Percentiles rank a stretch among this genome's conserved stretches.
These are phyloP conservation scores for Stegastes partitus DNA, from an alignment of 2,113 vertebrate genomes.

Conservation along the genomic window DNA sequence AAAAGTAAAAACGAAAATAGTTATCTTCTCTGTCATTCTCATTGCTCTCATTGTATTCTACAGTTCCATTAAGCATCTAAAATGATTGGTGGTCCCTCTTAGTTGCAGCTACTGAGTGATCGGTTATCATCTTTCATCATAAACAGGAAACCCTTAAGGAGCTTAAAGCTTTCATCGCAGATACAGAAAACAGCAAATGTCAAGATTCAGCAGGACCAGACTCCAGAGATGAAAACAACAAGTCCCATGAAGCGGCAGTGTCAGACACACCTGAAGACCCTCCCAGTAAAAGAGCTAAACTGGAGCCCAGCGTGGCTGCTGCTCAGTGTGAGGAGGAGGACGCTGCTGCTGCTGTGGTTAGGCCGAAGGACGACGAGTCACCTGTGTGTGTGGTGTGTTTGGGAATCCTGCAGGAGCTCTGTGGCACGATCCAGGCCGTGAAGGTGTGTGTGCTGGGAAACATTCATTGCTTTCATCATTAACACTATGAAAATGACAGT, in stretches of 20 bases:
- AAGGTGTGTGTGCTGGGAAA: slow-evolving; percentile 83
- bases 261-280: slow-evolving; percentile 75
- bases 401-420: slow-evolving; percentile 92
- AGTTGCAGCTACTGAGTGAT: neutral
- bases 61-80: too few relatives aligned
- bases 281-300: slow-evolving; percentile 87
- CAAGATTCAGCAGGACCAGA: slow-evolving; percentile 36
- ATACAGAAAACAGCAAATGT: slow-evolving; percentile 35
- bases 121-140: slow-evolving; percentile 15
- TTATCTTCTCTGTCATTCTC: too few relatives aligned
- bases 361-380: neutral
- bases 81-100: too few relatives aligned
- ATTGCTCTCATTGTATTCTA: too few relatives aligned
- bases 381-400: slow-evolving; percentile 90
- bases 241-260: slow-evolving; percentile 54
- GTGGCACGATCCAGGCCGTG: slow-evolving; percentile 84
- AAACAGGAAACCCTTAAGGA: slow-evolving; percentile 87
- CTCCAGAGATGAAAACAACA: slow-evolving; percentile 6
- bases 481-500: rapidly evolving
- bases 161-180: slow-evolving; percentile 85
- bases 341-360: neutral
- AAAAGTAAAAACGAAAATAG: too few relatives aligned
- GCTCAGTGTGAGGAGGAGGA: slow-evolving; percentile 27
- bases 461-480: too few relatives aligned
- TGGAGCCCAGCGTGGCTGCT: slow-evolving; percentile 59